A percentile compares a stretch with the other conserved stretches of the same genome.
Evolutionary conservation across 2,797 vertebrate species (phyloP).

Genomic region (Micrastur ruficollis): DNA sequence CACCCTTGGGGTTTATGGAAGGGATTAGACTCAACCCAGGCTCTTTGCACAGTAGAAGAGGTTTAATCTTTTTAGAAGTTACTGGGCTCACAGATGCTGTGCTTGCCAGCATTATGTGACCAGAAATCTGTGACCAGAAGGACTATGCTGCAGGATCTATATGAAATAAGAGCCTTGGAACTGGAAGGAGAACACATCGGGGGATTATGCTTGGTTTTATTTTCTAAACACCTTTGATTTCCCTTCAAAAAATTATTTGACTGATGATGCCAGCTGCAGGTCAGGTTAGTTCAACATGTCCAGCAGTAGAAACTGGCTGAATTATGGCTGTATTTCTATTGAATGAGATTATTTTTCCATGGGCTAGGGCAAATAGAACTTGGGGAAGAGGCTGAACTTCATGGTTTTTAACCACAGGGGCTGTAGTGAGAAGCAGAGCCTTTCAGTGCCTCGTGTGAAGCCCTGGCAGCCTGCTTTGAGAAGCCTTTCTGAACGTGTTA

Average conservation of each 20-base stretch:
- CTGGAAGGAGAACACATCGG: not conserved
- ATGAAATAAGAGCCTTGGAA: not conserved
- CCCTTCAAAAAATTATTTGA: not conserved
- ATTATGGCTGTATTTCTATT: not conserved
- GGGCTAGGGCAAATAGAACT: fast-evolving
- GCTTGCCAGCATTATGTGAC: not conserved
- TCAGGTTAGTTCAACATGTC: not conserved
- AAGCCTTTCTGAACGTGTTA: not conserved
- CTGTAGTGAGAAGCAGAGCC: not conserved
- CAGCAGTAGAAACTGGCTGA: not conserved
- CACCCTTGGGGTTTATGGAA: not conserved
- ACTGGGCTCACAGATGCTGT: not conserved
- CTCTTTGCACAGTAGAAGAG: not conserved
- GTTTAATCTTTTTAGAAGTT: not conserved
- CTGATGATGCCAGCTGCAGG: not conserved
- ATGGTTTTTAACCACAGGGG: not conserved
- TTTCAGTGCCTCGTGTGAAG: fast-evolving
- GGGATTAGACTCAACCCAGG: not conserved
- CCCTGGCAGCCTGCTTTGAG: not conserved
- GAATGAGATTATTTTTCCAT: not conserved
- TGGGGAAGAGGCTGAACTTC: not conserved
- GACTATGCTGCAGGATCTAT: not conserved
- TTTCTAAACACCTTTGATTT: not conserved
- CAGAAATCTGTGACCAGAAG: not conserved
- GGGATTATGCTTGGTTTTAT: not conserved